Evolutionary conservation across 2,797 vertebrate species (phyloP), one percentile per base, ranked within the genome.

Genomic region (Helarctos malayanus): DNA sequence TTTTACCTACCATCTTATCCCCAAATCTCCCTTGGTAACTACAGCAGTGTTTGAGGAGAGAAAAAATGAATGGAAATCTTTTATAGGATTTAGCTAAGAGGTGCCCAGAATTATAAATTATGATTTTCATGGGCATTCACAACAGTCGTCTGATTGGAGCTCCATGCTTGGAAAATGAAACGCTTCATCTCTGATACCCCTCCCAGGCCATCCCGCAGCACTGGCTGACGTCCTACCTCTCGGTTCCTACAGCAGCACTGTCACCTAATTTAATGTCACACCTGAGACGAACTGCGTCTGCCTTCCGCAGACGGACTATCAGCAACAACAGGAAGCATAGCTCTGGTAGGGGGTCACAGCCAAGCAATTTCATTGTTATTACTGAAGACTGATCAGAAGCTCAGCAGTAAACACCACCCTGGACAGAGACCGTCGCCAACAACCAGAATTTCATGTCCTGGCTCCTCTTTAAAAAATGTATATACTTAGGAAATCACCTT

Each of bases 211-310:
- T 73, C 6, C 52, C 25, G 18, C 11, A 79, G 47, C 2, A 19
- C 45, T 0, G 4, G n/a, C 2, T n/a, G 3, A 0, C 1, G 11
- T 35, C 82, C 38, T 12, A 7, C 1, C 4, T 45, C 11, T 16
- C 15, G 12, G 61, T 9, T 35, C 86, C 52, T 59, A 0, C 11
- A 11, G 9, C 45, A 25, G 1, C 1, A 9, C 6, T 38, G 93
- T 71, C 3, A 1, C 5, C 32, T 73, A 45, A 85, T 52, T 73
- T 21, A 49, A 65, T 4, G 1, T 15, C 0, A 1, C 89, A 52
- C 27, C 49, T 25, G 1, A 65, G 27, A 41, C 3, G 8, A 83
- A 63, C 1, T 19, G 0, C 8, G 25, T 96, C 2, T 15, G 0
- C 2, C 41, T 1, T 35, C 2, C 10, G 9, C 2, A 12, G 69